Conservation (phyloP, 2,888 invertebrate genomes). For the Atherix ibis region DNA sequence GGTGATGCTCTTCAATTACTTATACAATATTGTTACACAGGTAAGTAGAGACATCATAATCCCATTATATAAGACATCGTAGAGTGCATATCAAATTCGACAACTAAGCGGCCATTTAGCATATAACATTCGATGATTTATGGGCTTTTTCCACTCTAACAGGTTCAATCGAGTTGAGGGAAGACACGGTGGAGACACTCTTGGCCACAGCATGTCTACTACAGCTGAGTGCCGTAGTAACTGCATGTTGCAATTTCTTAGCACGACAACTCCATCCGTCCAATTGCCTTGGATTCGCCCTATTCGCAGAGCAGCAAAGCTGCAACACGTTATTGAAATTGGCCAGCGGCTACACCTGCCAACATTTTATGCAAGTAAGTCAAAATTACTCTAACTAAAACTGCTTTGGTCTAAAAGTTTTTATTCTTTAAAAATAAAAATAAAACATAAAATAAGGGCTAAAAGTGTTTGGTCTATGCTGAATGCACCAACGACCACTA, state of each 20-base stretch:
- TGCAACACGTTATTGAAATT: constrained; percentile 64
- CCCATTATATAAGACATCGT: no score
- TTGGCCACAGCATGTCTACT: constrained; percentile 77
- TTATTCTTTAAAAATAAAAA: no score
- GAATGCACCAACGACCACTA: no score
- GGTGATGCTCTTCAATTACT: constrained; percentile 72
- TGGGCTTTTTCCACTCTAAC: constrained; percentile 17
- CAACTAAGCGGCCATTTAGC: no score
- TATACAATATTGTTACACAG: constrained; percentile 84
- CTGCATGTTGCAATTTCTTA: constrained; percentile 78
- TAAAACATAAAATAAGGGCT: no score
- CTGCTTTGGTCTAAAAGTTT: not conserved
- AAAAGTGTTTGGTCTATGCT: no score
- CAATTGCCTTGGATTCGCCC: constrained; percentile 83
- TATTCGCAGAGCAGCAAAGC: constrained; percentile 86
- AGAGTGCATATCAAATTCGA: no score
- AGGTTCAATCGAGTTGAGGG: constrained; percentile 55
- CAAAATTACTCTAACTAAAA: not conserved
- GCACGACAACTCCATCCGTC: constrained; percentile 83
- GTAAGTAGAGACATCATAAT: constrained; percentile 29
- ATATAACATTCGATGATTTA: no score
- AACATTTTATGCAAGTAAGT: constrained; percentile 66
- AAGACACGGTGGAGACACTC: constrained; percentile 81
- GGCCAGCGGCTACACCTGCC: constrained; percentile 72
- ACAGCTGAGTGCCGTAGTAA: constrained; percentile 71